Percentiles rank a stretch among this genome's conserved stretches.
Evolutionary conservation across 64 coral and sea anemone genomes (phyloP).

Genomic region (Montipora foliosa): DNA sequence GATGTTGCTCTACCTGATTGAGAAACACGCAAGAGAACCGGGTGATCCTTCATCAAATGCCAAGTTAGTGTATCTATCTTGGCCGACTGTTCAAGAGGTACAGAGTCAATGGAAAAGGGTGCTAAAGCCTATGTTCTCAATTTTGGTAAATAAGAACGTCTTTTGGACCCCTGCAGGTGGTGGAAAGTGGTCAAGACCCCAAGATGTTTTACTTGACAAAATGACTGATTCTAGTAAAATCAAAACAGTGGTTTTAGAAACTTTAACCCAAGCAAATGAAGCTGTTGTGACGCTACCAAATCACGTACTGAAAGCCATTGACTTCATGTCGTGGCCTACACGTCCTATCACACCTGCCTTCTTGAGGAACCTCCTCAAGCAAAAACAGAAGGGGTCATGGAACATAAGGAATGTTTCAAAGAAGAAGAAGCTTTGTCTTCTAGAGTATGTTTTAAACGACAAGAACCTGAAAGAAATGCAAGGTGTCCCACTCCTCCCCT

Average conservation of each 20-base stretch:
- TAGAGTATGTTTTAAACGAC: slow-evolving; percentile 78
- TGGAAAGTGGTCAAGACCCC: slow-evolving; percentile 60
- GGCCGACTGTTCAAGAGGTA: slow-evolving; percentile 68
- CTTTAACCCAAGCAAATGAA: slow-evolving; percentile 72
- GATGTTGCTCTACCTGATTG: slow-evolving; percentile 54
- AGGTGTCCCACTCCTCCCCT: slow-evolving; percentile 74
- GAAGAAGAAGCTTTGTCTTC: slow-evolving; percentile 55
- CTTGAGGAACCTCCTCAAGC: slow-evolving; percentile 34
- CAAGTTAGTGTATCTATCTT: slow-evolving; percentile 55
- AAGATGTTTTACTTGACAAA: slow-evolving; percentile 54
- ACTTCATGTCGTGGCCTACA: not conserved
- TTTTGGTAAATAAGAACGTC: slow-evolving; percentile 38
- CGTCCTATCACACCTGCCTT: slow-evolving; percentile 28
- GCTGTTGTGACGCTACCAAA: slow-evolving; percentile 52
- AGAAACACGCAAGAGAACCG: slow-evolving; percentile 27
- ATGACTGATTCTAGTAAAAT: slow-evolving; percentile 16
- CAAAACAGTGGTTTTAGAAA: slow-evolving; percentile 33
- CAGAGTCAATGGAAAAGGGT: slow-evolving; percentile 72
- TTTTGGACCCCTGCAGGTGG: slow-evolving; percentile 51
- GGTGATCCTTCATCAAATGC: slow-evolving; percentile 5
- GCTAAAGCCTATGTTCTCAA: slow-evolving; percentile 60
- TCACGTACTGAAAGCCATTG: slow-evolving; percentile 30
- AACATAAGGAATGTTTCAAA: slow-evolving; percentile 12
- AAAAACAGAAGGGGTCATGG: slow-evolving; percentile 35
- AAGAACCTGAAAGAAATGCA: slow-evolving; percentile 51